These are phyloP conservation scores for Paratilapia polleni DNA, from an alignment of 2,113 vertebrate species.

Conservation along the genomic window DNA sequence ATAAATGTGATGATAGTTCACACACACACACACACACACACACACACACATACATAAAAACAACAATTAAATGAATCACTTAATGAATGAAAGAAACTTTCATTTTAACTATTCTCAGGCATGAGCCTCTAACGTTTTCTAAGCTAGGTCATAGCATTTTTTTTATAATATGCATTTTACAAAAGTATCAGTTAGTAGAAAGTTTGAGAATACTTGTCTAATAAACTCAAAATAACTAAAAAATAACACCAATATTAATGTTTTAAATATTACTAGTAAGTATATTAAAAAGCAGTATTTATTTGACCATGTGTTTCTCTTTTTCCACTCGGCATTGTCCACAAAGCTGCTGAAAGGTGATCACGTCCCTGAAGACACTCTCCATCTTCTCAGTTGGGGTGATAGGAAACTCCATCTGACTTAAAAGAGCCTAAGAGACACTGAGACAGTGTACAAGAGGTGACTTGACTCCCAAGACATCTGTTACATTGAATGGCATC, in stretches of 20 bases:
- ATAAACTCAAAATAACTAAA: not conserved
- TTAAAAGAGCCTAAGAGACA: conserved; percentile 35
- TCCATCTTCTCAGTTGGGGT: conserved; percentile 6
- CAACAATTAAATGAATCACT: not conserved
- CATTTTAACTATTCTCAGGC: too few species aligned
- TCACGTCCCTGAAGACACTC: conserved; percentile 51
- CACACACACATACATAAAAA: not conserved
- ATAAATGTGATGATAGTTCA: too few species aligned
- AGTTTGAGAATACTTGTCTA: too few species aligned
- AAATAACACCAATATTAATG: not conserved
- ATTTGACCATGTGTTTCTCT: not conserved
- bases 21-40: conserved; percentile 2
- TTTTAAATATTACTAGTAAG: not conserved
- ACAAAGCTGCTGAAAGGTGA: conserved; percentile 53
- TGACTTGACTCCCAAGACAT: conserved; percentile 68
- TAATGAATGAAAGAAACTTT: not conserved
- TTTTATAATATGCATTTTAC: too few species aligned
- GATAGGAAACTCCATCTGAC: conserved; percentile 62
- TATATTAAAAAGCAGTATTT: not conserved
- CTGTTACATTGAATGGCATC: conserved; percentile 67
- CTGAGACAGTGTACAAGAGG: conserved; percentile 9
- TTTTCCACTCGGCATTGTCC: conserved; percentile 3
- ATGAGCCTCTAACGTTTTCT: too few species aligned
- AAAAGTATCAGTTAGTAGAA: too few species aligned
- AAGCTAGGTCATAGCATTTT: too few species aligned